Conservation (phyloP, 2,888 invertebrate species). For the Poecilus cupreus region DNA sequence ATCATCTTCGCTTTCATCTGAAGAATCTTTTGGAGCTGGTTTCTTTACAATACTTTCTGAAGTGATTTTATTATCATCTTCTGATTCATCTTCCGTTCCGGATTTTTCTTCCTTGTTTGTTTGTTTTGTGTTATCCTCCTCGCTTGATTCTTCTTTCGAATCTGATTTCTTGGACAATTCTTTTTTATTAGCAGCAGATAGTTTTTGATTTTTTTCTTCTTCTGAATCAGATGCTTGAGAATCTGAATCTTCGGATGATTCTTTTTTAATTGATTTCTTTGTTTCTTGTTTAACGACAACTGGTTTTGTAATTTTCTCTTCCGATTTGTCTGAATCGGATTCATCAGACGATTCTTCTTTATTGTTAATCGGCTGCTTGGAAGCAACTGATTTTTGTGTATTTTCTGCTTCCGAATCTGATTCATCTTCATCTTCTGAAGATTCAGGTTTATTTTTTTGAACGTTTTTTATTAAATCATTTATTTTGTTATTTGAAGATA, state of each 20-base stretch:
- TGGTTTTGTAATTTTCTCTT: not conserved
- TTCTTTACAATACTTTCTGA: not conserved
- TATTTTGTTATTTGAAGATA: too few relatives aligned
- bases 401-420: not conserved
- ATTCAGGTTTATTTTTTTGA: not conserved
- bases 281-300: not conserved
- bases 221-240: not conserved
- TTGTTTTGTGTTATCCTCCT: not conserved
- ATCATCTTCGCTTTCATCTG: too few relatives aligned
- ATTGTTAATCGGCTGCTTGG: not conserved
- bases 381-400: not conserved
- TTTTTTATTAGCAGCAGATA: not conserved
- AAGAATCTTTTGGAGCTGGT: not conserved
- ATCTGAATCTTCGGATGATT: not conserved
- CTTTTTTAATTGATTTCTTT: not conserved
- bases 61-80: not conserved
- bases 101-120: not conserved
- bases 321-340: not conserved
- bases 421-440: not conserved
- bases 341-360: not conserved
- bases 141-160: not conserved
- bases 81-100: not conserved
- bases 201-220: constrained; percentile 1
- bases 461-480: not conserved
- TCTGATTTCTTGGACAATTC: not conserved